Conservation (phyloP, 2,888 invertebrate genomes). For the Ypsolopha scabrella region DNA sequence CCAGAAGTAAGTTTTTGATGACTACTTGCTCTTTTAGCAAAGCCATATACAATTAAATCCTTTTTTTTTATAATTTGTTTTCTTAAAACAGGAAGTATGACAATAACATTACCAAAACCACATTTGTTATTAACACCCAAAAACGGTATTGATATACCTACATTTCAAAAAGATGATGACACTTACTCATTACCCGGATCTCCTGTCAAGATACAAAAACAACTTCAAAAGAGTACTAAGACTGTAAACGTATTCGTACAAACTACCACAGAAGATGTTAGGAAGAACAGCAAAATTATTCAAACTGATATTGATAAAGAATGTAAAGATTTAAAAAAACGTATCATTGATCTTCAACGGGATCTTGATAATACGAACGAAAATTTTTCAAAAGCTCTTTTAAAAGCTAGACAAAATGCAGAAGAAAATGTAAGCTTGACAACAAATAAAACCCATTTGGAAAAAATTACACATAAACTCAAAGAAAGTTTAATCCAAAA, state of each 20-base stretch:
- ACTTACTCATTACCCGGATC: slow-evolving; percentile 8
- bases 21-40: neutral
- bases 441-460: slow-evolving; percentile 39
- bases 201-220: slow-evolving; percentile 6
- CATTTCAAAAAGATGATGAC: slow-evolving; percentile 7
- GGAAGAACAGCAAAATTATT: slow-evolving; percentile 18
- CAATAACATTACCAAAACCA: slow-evolving; percentile 40
- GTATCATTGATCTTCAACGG: slow-evolving; percentile 16
- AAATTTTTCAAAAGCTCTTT: slow-evolving; percentile 39
- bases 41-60: neutral
- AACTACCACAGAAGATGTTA: slow-evolving; percentile 21
- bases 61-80: neutral
- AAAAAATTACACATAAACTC: slow-evolving; percentile 33
- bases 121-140: slow-evolving; percentile 23
- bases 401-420: slow-evolving; percentile 37
- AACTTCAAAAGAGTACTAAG: slow-evolving; percentile 8
- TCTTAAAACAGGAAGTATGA: slow-evolving; percentile 30
- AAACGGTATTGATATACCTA: slow-evolving; percentile 11
- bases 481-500: slow-evolving; percentile 24
- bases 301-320: slow-evolving; percentile 37
- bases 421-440: slow-evolving; percentile 38
- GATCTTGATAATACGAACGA: slow-evolving; percentile 29
- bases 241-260: slow-evolving; percentile 26
- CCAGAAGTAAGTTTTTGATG: slow-evolving; percentile 27
- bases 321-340: slow-evolving; percentile 18